Conservation (phyloP, 2,888 invertebrate genomes). For the Parapristionchus giblindavisi region DNA sequence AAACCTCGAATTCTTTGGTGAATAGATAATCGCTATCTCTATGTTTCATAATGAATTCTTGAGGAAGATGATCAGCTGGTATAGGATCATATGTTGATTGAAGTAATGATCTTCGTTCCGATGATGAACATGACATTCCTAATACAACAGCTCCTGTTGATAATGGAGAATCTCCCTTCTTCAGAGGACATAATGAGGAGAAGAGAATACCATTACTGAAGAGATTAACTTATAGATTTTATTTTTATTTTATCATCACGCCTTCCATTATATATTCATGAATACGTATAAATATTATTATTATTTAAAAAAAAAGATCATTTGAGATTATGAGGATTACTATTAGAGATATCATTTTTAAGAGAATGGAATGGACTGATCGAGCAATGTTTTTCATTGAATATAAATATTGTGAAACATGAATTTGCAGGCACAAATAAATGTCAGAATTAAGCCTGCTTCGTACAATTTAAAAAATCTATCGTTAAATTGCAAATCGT, state of each 20-base stretch:
- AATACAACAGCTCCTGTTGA: conserved; percentile 26
- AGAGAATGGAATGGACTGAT: not conserved
- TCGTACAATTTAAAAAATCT: too few relatives aligned
- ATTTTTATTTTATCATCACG: too few relatives aligned
- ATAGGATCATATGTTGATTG: conserved; percentile 54
- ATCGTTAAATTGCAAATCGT: too few relatives aligned
- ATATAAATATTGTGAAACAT: too few relatives aligned
- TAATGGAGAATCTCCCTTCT: conserved; percentile 31
- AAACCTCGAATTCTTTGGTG: conserved; percentile 64
- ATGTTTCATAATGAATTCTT: conserved; percentile 65
- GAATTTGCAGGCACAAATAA: too few relatives aligned
- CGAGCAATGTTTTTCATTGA: too few relatives aligned
- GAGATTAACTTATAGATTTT: too few relatives aligned
- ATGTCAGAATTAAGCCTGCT: too few relatives aligned
- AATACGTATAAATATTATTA: not conserved
- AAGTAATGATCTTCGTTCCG: conserved; percentile 38
- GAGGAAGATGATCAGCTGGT: conserved; percentile 61
- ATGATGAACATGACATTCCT: conserved; percentile 4
- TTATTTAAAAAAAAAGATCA: too few relatives aligned
- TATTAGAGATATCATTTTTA: not conserved
- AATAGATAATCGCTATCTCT: conserved; percentile 69
- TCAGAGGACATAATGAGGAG: conserved; percentile 45
- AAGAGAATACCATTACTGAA: too few relatives aligned
- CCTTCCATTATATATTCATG: too few relatives aligned
- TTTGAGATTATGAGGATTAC: not conserved